Percentiles rank a stretch among this genome's conserved stretches.
These are phyloP conservation scores for Drosophila bocki DNA, from an alignment of 1,140 invertebrate genomes.

Conservation along the genomic window DNA sequence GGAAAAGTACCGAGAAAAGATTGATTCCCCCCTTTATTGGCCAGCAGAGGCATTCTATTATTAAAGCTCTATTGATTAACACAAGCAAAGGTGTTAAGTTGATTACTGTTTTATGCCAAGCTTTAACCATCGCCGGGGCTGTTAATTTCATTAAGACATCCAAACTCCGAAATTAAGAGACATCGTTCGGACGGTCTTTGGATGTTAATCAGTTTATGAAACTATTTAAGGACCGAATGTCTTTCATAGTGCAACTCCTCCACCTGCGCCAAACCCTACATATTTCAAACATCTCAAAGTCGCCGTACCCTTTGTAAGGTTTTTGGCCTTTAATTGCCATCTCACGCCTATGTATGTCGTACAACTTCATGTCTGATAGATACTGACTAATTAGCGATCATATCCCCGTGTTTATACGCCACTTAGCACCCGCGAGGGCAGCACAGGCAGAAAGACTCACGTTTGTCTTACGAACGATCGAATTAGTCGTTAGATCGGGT, in stretches of 20 bases:
- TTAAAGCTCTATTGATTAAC: constrained; percentile 54
- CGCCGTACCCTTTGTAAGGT: constrained; percentile 1
- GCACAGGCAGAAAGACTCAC: constrained; percentile 28
- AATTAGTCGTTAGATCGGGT: constrained; percentile 36
- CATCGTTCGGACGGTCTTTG: not conserved
- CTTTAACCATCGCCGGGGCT: constrained; percentile 25
- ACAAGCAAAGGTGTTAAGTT: constrained; percentile 63
- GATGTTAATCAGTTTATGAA: constrained; percentile 36
- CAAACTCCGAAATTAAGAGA: constrained; percentile 11
- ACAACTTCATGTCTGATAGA: constrained; percentile 33
- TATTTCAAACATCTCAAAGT: not conserved
- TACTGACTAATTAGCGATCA: constrained; percentile 51
- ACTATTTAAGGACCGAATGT: constrained; percentile 28
- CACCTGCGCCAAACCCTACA: not conserved
- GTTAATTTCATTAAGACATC: constrained; percentile 48
- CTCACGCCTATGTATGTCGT: constrained; percentile 27
- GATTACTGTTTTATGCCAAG: constrained; percentile 49
- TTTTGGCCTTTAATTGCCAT: constrained; percentile 30
- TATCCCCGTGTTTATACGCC: constrained; percentile 29
- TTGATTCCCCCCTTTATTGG: constrained; percentile 20
- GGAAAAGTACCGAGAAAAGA: constrained; percentile 39
- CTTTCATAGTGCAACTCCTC: constrained; percentile 13
- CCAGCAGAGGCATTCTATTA: constrained; percentile 44
- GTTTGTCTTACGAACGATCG: constrained; percentile 31
- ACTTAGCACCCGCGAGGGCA: constrained; percentile 29